Evolutionary conservation across 1,140 invertebrate species (phyloP).

Genomic region (Drosophila sp.): DNA sequence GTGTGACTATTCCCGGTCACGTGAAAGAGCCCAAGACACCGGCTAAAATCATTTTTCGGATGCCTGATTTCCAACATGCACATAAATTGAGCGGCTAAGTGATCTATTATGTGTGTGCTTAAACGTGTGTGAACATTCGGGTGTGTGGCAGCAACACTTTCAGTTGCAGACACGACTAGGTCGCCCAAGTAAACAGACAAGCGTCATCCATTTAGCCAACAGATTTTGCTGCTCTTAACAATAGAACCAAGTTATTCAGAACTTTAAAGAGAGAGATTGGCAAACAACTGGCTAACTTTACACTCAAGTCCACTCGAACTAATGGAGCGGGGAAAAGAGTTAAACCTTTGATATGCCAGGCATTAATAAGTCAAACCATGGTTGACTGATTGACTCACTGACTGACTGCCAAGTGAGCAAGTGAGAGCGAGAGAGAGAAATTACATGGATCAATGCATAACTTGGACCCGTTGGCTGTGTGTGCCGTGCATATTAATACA

Average conservation of each 20-base stretch:
- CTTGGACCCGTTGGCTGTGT: conserved; percentile 37
- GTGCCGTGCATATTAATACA: conserved; percentile 71
- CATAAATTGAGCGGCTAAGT: conserved; percentile 72
- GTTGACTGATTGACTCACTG: conserved; percentile 21
- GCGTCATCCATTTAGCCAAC: conserved; percentile 25
- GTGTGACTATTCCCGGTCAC: conserved; percentile 31
- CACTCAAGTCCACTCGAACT: conserved; percentile 15
- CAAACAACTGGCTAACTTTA: conserved; percentile 27
- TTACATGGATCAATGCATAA: conserved; percentile 63
- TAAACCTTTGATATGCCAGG: conserved; percentile 57
- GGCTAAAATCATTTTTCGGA: conserved; percentile 50
- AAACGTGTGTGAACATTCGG: conserved; percentile 15
- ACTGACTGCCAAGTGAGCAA: conserved; percentile 11
- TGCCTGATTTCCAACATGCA: conserved; percentile 47
- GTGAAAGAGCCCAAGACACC: conserved; percentile 25
- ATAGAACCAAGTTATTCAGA: conserved; percentile 5
- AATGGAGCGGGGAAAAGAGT: conserved; percentile 14
- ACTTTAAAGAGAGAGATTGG: conserved; percentile 28
- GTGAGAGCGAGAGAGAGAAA: conserved; percentile 48
- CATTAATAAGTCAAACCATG: conserved; percentile 78
- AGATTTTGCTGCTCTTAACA: conserved; percentile 27
- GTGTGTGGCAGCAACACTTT: conserved; percentile 17
- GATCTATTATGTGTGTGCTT: conserved; percentile 58
- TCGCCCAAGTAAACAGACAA: conserved; percentile 58
- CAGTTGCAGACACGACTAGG: conserved; percentile 11